Percentiles rank a stretch among this genome's conserved stretches.
Conservation (phyloP, 2,888 invertebrate genomes). For the Acrobasis suavella region DNA sequence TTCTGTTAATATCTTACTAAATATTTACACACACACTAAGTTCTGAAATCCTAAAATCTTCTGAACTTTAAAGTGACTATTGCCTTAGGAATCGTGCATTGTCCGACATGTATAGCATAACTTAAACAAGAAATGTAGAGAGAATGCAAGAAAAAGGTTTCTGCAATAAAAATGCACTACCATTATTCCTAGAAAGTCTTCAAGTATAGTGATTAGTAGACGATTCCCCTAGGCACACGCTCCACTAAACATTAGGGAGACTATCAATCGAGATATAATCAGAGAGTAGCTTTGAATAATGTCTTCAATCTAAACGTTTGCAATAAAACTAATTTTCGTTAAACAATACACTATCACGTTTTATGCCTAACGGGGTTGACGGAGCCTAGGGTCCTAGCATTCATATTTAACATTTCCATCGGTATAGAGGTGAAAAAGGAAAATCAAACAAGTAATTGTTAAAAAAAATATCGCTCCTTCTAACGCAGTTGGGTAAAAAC, state of each 20-base stretch:
- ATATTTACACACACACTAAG: too few relatives aligned
- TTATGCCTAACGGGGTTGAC: neutral
- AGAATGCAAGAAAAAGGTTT: neutral
- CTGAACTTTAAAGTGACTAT: too few relatives aligned
- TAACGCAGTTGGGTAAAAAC: too few relatives aligned
- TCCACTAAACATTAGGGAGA: conserved; percentile 33
- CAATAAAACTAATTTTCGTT: neutral
- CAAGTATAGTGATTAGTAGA: conserved; percentile 34
- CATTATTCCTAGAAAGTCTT: conserved; percentile 34
- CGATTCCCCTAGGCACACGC: conserved; percentile 32
- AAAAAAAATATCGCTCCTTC: too few relatives aligned
- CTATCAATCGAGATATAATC: conserved; percentile 42
- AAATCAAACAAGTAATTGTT: too few relatives aligned
- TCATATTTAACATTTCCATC: neutral
- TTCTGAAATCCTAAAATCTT: too few relatives aligned
- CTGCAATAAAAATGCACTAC: conserved; percentile 11
- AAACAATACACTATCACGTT: neutral
- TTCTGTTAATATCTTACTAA: too few relatives aligned
- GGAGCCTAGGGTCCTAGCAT: neutral
- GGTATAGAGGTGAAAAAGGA: neutral
- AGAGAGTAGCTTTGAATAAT: conserved; percentile 24
- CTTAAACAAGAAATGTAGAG: neutral
- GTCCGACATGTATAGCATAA: too few relatives aligned
- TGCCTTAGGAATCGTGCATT: too few relatives aligned
- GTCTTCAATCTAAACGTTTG: conserved; percentile 3